Conservation (phyloP, 1,140 invertebrate species). For the Drosophila pruinosa region DNA sequence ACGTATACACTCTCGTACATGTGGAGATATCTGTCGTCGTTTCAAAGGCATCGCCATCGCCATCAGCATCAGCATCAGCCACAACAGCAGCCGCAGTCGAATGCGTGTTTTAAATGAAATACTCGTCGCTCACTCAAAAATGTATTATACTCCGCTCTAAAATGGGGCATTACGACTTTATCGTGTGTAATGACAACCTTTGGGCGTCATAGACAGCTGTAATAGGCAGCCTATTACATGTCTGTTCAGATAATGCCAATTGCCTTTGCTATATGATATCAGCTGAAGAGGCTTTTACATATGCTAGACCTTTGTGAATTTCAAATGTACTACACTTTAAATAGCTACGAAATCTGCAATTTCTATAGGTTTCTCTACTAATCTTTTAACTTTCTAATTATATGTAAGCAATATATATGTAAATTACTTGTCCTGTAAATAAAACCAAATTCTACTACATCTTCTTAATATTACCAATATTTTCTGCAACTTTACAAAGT, state of each 20-base stretch:
- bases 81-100: conserved; percentile 41
- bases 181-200: neutral
- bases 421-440: too few species aligned
- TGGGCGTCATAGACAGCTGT: neutral
- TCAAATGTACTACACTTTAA: too few species aligned
- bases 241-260: neutral
- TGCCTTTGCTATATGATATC: neutral
- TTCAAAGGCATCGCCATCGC: conserved; percentile 24
- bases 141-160: conserved; percentile 38
- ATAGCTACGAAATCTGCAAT: too few species aligned
- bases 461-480: too few species aligned
- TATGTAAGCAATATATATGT: too few species aligned
- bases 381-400: too few species aligned
- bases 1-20: conserved; percentile 32
- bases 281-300: neutral
- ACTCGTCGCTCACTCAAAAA: conserved; percentile 74
- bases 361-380: too few species aligned
- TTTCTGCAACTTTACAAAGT: too few species aligned
- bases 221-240: neutral
- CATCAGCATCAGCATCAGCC: conserved; percentile 28
- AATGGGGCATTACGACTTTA: conserved; percentile 14
- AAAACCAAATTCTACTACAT: too few species aligned
- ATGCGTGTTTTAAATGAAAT: conserved; percentile 81
- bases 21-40: conserved; percentile 74
- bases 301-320: too few species aligned